These are phyloP conservation scores for Wiebesia pumilae DNA, from an alignment of 1,140 invertebrate genomes.

Conservation along the genomic window DNA sequence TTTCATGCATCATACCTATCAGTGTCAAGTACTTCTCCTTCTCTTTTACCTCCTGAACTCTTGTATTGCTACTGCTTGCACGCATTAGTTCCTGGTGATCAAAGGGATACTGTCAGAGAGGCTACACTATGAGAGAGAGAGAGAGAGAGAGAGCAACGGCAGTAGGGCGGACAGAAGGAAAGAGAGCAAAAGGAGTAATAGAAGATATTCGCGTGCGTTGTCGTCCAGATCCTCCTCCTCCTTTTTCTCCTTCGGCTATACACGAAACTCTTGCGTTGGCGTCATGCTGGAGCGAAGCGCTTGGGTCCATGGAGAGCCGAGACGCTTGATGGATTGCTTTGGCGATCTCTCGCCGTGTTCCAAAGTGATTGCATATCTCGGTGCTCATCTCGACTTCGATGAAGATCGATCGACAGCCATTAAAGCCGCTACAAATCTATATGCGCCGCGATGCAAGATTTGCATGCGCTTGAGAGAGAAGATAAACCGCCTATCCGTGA, in stretches of 20 bases:
- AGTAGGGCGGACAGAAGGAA: not conserved
- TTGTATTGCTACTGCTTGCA: not conserved
- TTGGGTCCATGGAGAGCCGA: conserved; percentile 50
- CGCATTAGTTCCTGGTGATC: conserved; percentile 31
- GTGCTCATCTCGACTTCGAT: conserved; percentile 66
- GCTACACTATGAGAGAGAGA: not conserved
- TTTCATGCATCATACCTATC: not conserved
- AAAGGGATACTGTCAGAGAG: conserved; percentile 31
- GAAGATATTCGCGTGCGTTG: conserved; percentile 31
- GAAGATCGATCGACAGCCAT: conserved; percentile 67
- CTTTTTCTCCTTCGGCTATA: conserved; percentile 19
- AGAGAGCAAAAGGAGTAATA: conserved; percentile 24
- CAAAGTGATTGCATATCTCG: conserved; percentile 69
- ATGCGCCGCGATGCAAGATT: conserved; percentile 53
- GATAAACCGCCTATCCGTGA: conserved; percentile 54
- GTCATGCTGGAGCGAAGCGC: conserved; percentile 1
- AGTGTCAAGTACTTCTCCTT: too few species aligned
- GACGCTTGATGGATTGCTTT: conserved; percentile 66
- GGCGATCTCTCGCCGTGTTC: conserved; percentile 62
- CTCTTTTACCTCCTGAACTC: not conserved
- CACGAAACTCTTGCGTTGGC: conserved; percentile 27
- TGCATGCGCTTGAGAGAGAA: conserved; percentile 50
- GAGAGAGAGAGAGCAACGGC: too few species aligned
- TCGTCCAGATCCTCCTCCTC: not conserved
- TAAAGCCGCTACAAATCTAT: conserved; percentile 62